These are phyloP conservation scores for Lordiphosa stackelbergi DNA, from an alignment of 1,140 invertebrate genomes.

Conservation along the genomic window DNA sequence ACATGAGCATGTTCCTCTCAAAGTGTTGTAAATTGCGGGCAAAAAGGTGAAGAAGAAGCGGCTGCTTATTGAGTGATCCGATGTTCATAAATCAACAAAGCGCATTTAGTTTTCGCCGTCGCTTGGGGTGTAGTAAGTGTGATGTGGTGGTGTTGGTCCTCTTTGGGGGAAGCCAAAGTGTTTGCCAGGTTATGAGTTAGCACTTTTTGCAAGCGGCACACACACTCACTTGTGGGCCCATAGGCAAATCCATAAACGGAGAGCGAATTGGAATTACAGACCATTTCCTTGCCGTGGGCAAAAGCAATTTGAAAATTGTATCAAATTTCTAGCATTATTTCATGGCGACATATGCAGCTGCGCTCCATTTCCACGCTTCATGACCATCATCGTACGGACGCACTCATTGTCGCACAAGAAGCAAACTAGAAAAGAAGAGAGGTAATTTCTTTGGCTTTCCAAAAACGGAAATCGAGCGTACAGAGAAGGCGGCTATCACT, in stretches of 20 bases:
- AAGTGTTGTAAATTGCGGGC: slow-evolving; percentile 17
- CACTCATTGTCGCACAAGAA: background rate
- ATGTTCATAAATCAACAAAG: slow-evolving; percentile 42
- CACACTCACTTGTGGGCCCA: too few relatives aligned
- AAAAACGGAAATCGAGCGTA: too few relatives aligned
- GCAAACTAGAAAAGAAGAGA: background rate
- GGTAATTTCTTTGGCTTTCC: too few relatives aligned
- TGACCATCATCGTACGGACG: slow-evolving; percentile 8
- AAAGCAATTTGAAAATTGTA: slow-evolving; percentile 51
- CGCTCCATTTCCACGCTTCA: slow-evolving; percentile 42
- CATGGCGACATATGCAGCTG: slow-evolving; percentile 39
- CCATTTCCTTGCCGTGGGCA: slow-evolving; percentile 5
- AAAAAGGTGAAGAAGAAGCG: slow-evolving; percentile 3
- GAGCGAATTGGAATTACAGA: too few relatives aligned
- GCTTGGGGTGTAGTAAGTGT: too few relatives aligned
- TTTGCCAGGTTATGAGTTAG: too few relatives aligned
- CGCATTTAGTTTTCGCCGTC: slow-evolving; percentile 1
- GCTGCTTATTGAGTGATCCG: slow-evolving; percentile 43
- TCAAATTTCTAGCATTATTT: slow-evolving; percentile 50
- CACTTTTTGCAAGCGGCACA: too few relatives aligned
- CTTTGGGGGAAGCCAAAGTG: too few relatives aligned
- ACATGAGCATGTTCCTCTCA: slow-evolving; percentile 3
- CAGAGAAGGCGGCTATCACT: too few relatives aligned
- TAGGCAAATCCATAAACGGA: too few relatives aligned
- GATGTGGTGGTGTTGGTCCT: too few relatives aligned